These are phyloP conservation scores for Malthinus flaveolus DNA, from an alignment of 2,888 invertebrate species.

Conservation along the genomic window DNA sequence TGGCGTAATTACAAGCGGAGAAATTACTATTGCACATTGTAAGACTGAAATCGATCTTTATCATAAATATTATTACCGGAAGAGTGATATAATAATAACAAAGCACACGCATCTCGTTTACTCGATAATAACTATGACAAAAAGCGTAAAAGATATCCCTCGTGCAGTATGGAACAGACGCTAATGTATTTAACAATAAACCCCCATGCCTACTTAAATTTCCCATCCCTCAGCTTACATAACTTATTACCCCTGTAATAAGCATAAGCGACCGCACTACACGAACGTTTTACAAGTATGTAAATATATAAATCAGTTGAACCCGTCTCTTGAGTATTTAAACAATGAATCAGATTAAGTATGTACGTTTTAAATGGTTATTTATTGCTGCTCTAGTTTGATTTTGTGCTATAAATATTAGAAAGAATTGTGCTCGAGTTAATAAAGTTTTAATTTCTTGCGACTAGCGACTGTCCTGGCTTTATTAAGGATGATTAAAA, in stretches of 20 bases:
- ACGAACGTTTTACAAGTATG: slow-evolving; percentile 35
- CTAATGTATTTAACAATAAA: slow-evolving; percentile 32
- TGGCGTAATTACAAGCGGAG: not conserved
- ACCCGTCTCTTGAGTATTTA: slow-evolving; percentile 31
- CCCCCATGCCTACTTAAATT: slow-evolving; percentile 30
- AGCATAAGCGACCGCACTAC: slow-evolving; percentile 26
- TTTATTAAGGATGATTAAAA: not conserved
- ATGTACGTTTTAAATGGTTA: slow-evolving; percentile 27
- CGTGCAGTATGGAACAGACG: not conserved
- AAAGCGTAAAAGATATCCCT: slow-evolving; percentile 27
- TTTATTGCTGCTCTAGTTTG: slow-evolving; percentile 32
- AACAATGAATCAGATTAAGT: slow-evolving; percentile 32
- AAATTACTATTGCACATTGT: not conserved
- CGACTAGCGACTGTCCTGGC: not conserved
- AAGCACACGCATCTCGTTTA: slow-evolving; percentile 18
- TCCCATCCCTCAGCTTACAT: slow-evolving; percentile 14
- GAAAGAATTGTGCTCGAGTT: not conserved
- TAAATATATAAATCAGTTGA: slow-evolving; percentile 38
- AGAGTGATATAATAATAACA: slow-evolving; percentile 26
- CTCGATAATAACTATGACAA: slow-evolving; percentile 8
- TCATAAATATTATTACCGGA: slow-evolving; percentile 7
- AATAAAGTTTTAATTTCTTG: slow-evolving; percentile 12
- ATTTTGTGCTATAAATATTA: slow-evolving; percentile 31
- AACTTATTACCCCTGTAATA: slow-evolving; percentile 29
- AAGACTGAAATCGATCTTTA: not conserved